These are phyloP conservation scores for Junonia oenone DNA, from an alignment of 2,888 invertebrate genomes.

Conservation along the genomic window DNA sequence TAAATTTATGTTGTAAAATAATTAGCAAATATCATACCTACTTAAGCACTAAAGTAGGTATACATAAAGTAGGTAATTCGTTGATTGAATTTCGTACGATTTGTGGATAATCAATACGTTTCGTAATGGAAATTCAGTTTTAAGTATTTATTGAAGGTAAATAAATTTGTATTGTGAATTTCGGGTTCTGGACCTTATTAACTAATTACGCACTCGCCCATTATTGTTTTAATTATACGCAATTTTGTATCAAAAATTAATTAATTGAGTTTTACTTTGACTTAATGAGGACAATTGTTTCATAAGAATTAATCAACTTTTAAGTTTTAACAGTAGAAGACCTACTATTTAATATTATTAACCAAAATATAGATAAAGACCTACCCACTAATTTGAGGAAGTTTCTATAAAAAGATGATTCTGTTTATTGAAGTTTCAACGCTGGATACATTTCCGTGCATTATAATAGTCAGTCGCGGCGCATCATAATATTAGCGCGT, in stretches of 20 bases:
- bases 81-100: not conserved
- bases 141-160: not conserved
- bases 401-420: not conserved
- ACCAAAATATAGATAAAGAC: not conserved
- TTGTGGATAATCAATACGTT: not conserved
- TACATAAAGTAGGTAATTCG: not conserved
- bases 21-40: not conserved
- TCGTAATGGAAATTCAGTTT: not conserved
- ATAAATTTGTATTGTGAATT: not conserved
- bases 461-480: not conserved
- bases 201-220: not conserved
- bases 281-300: not conserved
- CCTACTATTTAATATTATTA: no score
- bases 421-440: not conserved
- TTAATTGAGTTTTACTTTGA: not conserved
- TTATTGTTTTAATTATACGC: not conserved
- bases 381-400: not conserved
- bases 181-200: not conserved
- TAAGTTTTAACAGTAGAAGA: no score
- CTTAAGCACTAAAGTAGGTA: not conserved
- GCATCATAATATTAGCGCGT: constrained; percentile 6
- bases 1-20: constrained; percentile 12
- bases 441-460: not conserved
- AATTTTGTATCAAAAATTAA: not conserved
- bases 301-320: no score